Conservation (phyloP, 2,113 vertebrate species). For the Coptodon bakossiorum region DNA sequence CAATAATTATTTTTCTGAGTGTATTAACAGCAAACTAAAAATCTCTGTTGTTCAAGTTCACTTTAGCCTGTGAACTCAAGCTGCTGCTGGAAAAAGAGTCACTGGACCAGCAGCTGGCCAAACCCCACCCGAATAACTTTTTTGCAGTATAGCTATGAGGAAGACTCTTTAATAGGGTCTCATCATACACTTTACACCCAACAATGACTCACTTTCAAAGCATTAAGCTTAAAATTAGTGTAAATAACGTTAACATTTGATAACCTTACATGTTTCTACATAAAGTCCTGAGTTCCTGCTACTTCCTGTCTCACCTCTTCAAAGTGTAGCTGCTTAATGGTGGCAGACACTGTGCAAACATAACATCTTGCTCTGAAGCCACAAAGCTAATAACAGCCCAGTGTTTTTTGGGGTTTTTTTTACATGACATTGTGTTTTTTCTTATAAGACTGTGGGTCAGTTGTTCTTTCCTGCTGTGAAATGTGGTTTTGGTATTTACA, state of each 20-base stretch:
- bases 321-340: neutral
- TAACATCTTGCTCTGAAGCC: neutral
- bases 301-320: neutral
- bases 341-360: neutral
- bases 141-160: too few species aligned
- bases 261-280: neutral
- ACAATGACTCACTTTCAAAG: neutral
- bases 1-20: neutral
- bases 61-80: neutral
- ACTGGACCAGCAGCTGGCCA: neutral
- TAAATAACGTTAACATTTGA: neutral
- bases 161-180: neutral
- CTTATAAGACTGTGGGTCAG: neutral
- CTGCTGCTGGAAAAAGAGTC: neutral
- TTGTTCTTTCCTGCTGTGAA: neutral
- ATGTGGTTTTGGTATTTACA: constrained; percentile 8
- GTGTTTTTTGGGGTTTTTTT: neutral
- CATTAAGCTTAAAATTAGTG: neutral
- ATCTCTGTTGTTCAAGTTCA: neutral
- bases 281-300: neutral
- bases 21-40: neutral
- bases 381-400: neutral
- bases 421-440: neutral
- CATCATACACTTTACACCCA: neutral
- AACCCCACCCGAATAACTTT: neutral